Evolutionary conservation across 2,113 vertebrate species (phyloP).

Genomic region (Pelobates fuscus): DNA sequence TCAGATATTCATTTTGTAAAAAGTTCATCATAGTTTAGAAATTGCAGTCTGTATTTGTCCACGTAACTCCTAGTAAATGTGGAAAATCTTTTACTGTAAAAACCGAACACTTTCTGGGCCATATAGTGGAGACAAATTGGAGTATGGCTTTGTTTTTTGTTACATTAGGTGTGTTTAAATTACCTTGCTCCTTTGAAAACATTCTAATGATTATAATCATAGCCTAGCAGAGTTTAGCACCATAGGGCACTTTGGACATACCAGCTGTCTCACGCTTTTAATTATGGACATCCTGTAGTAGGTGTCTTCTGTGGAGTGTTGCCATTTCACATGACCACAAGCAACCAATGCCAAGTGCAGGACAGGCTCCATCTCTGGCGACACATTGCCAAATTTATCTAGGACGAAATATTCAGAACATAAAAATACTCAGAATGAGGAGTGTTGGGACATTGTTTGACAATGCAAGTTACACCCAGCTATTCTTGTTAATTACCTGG

Average conservation of each 20-base stretch:
- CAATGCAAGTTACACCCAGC: not conserved
- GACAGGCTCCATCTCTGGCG: slow-evolving; percentile 78
- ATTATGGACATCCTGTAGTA: slow-evolving; percentile 80
- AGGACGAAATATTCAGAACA: not conserved
- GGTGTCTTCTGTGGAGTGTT: slow-evolving; percentile 83
- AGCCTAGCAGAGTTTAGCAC: too few relatives aligned
- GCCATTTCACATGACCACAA: slow-evolving; percentile 81
- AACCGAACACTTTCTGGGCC: too few relatives aligned
- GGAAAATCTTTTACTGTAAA: too few relatives aligned
- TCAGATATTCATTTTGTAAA: too few relatives aligned
- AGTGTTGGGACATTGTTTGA: not conserved
- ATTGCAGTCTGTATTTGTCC: too few relatives aligned
- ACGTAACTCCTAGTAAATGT: too few relatives aligned
- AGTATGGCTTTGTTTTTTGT: not conserved
- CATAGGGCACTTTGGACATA: slow-evolving; percentile 59
- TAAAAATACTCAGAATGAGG: not conserved
- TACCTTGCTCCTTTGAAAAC: too few relatives aligned
- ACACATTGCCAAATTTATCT: slow-evolving; percentile 81
- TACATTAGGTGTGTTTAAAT: too few relatives aligned
- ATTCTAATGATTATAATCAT: too few relatives aligned
- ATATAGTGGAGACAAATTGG: too few relatives aligned
- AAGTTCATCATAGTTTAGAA: too few relatives aligned
- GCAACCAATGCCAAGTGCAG: slow-evolving; percentile 72
- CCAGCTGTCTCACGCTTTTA: slow-evolving; percentile 84
- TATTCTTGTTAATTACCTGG: slow-evolving; percentile 79